Evolutionary conservation across 2,888 invertebrate genomes (phyloP), one percentile per base, ranked within the genome.

Genomic region (Pasiphila rectangulata): DNA sequence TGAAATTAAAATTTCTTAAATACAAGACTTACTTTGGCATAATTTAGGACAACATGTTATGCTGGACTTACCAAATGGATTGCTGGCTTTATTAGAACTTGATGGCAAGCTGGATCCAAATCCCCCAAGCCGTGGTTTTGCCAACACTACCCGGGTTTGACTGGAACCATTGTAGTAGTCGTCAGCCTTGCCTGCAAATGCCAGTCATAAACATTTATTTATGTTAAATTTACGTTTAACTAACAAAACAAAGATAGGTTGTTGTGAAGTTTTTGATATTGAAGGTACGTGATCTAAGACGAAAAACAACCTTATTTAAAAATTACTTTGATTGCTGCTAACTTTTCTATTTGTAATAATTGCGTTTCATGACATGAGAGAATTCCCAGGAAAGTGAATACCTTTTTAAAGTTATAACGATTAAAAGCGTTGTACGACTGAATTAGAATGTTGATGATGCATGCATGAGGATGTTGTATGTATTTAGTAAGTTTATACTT

Each of bases 91-190:
- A 49, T 73, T 80, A 32, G 83, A 83, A 57, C 76, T 76, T 29
- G 83, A 77, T 35, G 79, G 78, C 60, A 82, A 75, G 53, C 72
- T 78, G 5, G 83, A 70, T 2, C 82, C 85, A 66, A 87, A 84
- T 3, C 81, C 82, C 37, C 86, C 87, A 38, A 88, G 78, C 15
- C 86, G 71, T 7, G 88, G 87, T 57, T 86, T 88, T 2, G 88
- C 88, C 59, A 88, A 62, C 19, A 87, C 84, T 57, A 85, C 78
- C 51, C 82, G 67, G 16, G 85, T 77, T 55, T 83, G 85, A 25
- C 80, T 57, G 44, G 83, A 72, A 32, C 82, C 83, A 82, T 82
- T 85, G 57, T 65, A 79, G 54, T 79, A 76, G 48, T 84, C 84
- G 64, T 82, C 83, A 51, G 67, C 65, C 71, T 83, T 83, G 49